Percentiles rank a stretch among this genome's conserved stretches.
phyloP scores from a whole-genome alignment of 2,888 invertebrate species.

The Nezara viridula region DNA sequence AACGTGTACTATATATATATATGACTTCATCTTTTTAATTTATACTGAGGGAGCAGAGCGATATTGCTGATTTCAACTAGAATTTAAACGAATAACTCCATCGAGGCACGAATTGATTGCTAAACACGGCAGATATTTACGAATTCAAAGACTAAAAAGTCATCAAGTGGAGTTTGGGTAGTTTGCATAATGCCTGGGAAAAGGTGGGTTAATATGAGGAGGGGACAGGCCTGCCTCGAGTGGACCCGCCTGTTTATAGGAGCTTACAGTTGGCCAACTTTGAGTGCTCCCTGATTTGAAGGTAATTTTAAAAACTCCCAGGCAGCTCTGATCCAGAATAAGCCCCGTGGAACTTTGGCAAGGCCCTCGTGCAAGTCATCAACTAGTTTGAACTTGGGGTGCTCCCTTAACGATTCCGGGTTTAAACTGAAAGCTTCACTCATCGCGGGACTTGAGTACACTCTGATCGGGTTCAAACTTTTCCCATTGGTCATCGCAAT shows the following conservation, averaged over 20 bases:
- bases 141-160: constrained; percentile 14
- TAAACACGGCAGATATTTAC: neutral
- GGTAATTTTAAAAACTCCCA: constrained; percentile 53
- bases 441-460: constrained; percentile 10
- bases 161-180: constrained; percentile 28
- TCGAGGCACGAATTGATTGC: neutral
- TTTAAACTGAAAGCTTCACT: constrained; percentile 34
- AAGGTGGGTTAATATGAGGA: neutral
- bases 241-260: constrained; percentile 43
- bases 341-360: constrained; percentile 43
- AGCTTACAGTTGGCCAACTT: constrained; percentile 34
- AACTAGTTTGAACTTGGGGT: constrained; percentile 24
- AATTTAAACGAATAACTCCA: constrained; percentile 55
- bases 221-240: neutral
- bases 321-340: constrained; percentile 32
- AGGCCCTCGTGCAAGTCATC: constrained; percentile 54
- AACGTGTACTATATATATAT: too few relatives aligned
- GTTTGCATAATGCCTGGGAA: neutral
- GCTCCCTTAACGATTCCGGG: constrained; percentile 38
- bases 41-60: too few relatives aligned
- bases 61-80: constrained; percentile 64
- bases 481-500: neutral
- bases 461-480: neutral
- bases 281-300: constrained; percentile 50
- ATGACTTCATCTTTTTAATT: too few relatives aligned